phyloP scores from a whole-genome alignment of 2,888 invertebrate genomes.

The Idaea dimidiata region DNA sequence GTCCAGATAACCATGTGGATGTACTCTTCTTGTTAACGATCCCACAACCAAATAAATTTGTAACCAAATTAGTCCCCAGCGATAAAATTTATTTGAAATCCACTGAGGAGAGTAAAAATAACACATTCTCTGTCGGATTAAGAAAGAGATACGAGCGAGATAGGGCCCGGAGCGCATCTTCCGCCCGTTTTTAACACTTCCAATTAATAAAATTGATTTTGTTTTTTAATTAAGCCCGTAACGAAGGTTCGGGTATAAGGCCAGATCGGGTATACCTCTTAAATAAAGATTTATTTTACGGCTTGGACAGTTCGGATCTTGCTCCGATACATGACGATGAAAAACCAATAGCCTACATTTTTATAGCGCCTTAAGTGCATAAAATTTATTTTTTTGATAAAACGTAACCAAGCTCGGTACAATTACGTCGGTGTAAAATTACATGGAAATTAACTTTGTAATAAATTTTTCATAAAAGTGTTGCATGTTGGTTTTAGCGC shows the following conservation, averaged over 20 bases:
- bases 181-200: slow-evolving; percentile 80
- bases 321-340: slow-evolving; percentile 43
- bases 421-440: slow-evolving; percentile 51
- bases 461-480: slow-evolving; percentile 37
- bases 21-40: slow-evolving; percentile 78
- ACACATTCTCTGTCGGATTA: slow-evolving; percentile 80
- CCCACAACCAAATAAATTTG: slow-evolving; percentile 79
- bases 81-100: slow-evolving; percentile 81
- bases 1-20: slow-evolving; percentile 73
- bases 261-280: slow-evolving; percentile 72
- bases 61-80: slow-evolving; percentile 80
- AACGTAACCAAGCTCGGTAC: slow-evolving; percentile 47
- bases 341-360: slow-evolving; percentile 58
- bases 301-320: slow-evolving; percentile 66
- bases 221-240: slow-evolving; percentile 79
- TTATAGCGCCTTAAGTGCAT: slow-evolving; percentile 54
- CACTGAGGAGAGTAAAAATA: slow-evolving; percentile 79
- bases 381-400: slow-evolving; percentile 59
- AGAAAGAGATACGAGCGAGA: slow-evolving; percentile 78
- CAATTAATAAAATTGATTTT: slow-evolving; percentile 82
- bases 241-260: slow-evolving; percentile 69
- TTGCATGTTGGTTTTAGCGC: slow-evolving; percentile 9
- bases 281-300: slow-evolving; percentile 78
- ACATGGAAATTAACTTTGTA: slow-evolving; percentile 45
- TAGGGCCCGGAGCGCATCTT: slow-evolving; percentile 69